Base-by-base conservation (phyloP, 2,113 vertebrate species). In the Microtus richardsoni region DNA sequence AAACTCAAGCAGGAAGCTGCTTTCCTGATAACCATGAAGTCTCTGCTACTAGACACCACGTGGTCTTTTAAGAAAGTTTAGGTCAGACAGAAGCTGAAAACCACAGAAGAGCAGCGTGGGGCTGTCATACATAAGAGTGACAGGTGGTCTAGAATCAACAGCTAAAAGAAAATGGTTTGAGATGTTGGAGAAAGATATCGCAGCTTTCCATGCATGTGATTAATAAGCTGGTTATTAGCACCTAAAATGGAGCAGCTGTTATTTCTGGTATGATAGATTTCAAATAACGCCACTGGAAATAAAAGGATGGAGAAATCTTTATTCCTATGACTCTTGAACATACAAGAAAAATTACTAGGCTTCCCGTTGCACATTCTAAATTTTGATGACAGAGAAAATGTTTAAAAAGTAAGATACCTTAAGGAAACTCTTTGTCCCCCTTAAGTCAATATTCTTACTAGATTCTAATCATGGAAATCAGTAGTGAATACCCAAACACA, bases 331-430 rank as follows among this genome's bases (percentile, higher is more conserved):
- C 12, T 84, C 86, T 83, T 70, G 73, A 79, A 49, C 2, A 62
- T 17, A 17, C 2, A 39, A 28, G 22, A 68, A 47, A 24, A 36
- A 4, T 39, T 13, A 26, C 19, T 26, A 36, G 12, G 1, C 5
- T 39, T 47, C 14, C 13, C 19, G 30, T 2, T 60, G 10, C 0
- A 33, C 0, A 39, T 16, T 41, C 14, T 8, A n/a, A 16, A 14
- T 22, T 26, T 28, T 70, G n/a, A 85, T 26, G 64, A 21, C 3
- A n/a, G 0, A 14, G 12, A 1, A 4, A 24, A 14, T 49, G 16
- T 26, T 3, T 26, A 41, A 7, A 93, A 39, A 73, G 39, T 5
- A 88, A 91, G 2, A n/a, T 13, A 39, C 7, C 84, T 84, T 54
- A 83, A 83, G 33, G 9, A 66, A 13, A 8, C 14, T 39, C 44